A percentile compares a stretch with the other conserved stretches of the same genome.
phyloP scores from a whole-genome alignment of 2,113 vertebrate species.

The Catharus bicknelli region DNA sequence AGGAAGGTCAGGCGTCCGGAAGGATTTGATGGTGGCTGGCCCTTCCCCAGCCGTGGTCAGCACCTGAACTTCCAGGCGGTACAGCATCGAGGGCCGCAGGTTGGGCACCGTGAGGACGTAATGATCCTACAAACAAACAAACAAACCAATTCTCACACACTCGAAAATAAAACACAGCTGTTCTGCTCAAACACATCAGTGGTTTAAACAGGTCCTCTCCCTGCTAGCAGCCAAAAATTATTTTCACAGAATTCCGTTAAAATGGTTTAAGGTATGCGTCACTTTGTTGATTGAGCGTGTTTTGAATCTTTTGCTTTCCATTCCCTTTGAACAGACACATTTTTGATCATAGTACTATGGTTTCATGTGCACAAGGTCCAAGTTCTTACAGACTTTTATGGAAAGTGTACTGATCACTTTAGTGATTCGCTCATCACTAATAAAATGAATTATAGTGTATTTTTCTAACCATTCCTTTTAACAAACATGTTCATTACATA shows the following conservation, averaged over 20 bases:
- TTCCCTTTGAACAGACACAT: neutral
- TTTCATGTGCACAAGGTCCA: neutral
- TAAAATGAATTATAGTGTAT: neutral
- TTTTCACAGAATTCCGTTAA: neutral
- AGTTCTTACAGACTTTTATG: neutral
- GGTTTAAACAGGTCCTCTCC: neutral
- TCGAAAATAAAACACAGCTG: fast-evolving
- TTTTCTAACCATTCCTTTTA: neutral
- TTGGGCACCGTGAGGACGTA: conserved; percentile 84
- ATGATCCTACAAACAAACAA: conserved; percentile 76
- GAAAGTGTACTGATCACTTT: neutral
- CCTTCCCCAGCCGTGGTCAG: conserved; percentile 88
- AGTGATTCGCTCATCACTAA: neutral
- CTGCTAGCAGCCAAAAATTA: neutral
- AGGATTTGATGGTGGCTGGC: conserved; percentile 86
- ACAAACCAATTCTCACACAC: neutral
- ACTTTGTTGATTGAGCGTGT: fast-evolving
- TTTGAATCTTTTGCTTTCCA: neutral
- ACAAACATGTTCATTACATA: neutral
- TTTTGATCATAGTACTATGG: neutral
- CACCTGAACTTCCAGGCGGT: conserved; percentile 91
- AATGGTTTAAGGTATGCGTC: fast-evolving
- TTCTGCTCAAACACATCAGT: neutral
- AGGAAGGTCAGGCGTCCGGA: conserved; percentile 82
- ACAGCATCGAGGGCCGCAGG: conserved; percentile 86